A percentile compares a stretch with the other conserved stretches of the same genome.
These are phyloP conservation scores for Phalacrocorax aristotelis DNA, from an alignment of 2,113 vertebrate genomes.

Conservation along the genomic window DNA sequence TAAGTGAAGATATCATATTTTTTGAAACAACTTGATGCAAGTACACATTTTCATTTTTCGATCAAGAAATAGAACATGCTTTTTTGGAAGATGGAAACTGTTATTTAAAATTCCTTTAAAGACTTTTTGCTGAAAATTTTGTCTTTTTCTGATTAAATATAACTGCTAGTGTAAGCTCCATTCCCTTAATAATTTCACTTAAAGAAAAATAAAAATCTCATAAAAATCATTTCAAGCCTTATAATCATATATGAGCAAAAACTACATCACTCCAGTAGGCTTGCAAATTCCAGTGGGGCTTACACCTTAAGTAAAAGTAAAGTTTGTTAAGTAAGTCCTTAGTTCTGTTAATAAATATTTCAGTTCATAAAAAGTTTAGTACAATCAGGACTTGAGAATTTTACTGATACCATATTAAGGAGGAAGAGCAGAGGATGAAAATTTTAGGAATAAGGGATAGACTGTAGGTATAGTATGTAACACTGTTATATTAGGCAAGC, in stretches of 20 bases:
- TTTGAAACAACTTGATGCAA: neutral
- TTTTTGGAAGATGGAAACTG: neutral
- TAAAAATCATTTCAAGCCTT: neutral
- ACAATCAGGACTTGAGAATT: neutral
- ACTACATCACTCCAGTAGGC: neutral
- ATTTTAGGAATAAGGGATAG: neutral
- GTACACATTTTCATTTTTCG: neutral
- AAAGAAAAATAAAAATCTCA: neutral
- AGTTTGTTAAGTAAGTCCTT: neutral
- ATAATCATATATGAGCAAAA: neutral
- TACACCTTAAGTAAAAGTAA: neutral
- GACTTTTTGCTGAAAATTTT: neutral
- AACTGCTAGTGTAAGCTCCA: neutral
- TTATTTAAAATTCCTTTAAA: neutral
- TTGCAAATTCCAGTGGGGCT: neutral
- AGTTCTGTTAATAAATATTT: neutral
- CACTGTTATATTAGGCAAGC: fast-evolving
- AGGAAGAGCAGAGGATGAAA: neutral
- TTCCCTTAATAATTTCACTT: neutral
- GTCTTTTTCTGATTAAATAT: neutral
- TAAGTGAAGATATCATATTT: neutral
- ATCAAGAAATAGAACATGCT: neutral
- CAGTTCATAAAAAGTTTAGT: neutral
- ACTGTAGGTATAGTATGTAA: neutral
- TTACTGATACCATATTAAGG: neutral